Base-by-base conservation (phyloP, 2,113 vertebrate species). In the Oceanites oceanicus region DNA sequence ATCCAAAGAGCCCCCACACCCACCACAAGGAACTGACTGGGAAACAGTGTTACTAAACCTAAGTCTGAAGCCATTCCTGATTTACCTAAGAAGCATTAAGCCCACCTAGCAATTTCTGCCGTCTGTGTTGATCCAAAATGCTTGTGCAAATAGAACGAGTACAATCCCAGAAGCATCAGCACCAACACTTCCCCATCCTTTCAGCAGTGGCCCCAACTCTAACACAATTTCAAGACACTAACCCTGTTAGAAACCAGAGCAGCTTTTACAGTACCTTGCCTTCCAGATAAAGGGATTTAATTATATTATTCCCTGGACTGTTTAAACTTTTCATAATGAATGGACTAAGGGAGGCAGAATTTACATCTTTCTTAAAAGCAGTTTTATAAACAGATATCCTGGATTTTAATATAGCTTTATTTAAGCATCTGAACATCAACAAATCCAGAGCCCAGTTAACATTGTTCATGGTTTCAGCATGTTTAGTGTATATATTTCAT, bases 371-470 rank as follows among this genome's bases (percentile, higher is more conserved):
- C 96, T 96, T 70, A 91, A 92, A 95, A 96, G 91, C 93, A 93
- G 58, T 63, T 96, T 82, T 96, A 97, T 89, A 61, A 97, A 94
- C 89, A 94, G 66, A 68, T 95, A 40, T 86, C 79, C 86, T 72
- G 70, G 79, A 95, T 95, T 96, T 96, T 92, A 94, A 94, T 32
- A 89, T 55, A 98, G 94, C 84, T 98, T 98, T 98, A 98, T 98
- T 98, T 93, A 96, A 97, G 97, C 97, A 95, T 83, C 95, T 95
- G 95, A 97, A 95, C 88, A 97, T 93, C 93, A 90, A 93, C 90
- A 88, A 92, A 97, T 96, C 89, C 96, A 97, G 98, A 98, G 94
- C 96, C 97, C 96, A 88, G 66, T 71, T 97, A 97, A 98, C 96
- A 97, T 96, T 94, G 90, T 97, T 95, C 90, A 67, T 92, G 86